These are phyloP conservation scores for Paracanthobrama guichenoti DNA, from an alignment of 2,113 vertebrate species.

Conservation along the genomic window DNA sequence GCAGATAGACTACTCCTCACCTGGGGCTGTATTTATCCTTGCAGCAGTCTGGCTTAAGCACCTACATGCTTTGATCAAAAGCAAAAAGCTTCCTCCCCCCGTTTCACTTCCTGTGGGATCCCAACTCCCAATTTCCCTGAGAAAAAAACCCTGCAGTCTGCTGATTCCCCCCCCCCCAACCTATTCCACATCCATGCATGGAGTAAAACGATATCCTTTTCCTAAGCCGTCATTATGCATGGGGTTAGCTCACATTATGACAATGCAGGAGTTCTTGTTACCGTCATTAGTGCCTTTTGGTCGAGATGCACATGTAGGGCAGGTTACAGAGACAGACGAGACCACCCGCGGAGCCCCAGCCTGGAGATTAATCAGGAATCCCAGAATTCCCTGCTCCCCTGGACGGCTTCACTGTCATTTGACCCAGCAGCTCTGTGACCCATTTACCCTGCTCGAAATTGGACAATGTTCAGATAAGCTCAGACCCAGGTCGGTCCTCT, in stretches of 20 bases:
- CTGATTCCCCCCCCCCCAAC: constrained; percentile 7
- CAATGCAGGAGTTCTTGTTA: constrained; percentile 70
- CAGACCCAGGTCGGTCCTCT: neutral
- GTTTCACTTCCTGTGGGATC: constrained; percentile 29
- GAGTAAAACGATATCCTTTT: constrained; percentile 66
- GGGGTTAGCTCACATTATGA: constrained; percentile 56
- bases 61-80: constrained; percentile 36
- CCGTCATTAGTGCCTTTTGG: constrained; percentile 69
- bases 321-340: constrained; percentile 66
- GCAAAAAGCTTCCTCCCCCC: neutral
- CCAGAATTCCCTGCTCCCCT: constrained; percentile 62
- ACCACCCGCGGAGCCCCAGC: constrained; percentile 73
- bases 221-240: constrained; percentile 50
- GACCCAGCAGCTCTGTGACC: constrained; percentile 65
- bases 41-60: constrained; percentile 26
- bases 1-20: constrained; percentile 28
- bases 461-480: constrained; percentile 49
- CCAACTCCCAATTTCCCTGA: neutral
- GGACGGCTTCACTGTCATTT: constrained; percentile 67
- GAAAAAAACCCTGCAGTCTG: constrained; percentile 1
- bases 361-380: constrained; percentile 71
- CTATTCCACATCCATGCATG: constrained; percentile 2
- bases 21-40: constrained; percentile 17
- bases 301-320: constrained; percentile 57
- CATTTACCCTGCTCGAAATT: constrained; percentile 45